phyloP scores from a whole-genome alignment of 2,888 invertebrate genomes.

The Anoplius nigerrimus region DNA sequence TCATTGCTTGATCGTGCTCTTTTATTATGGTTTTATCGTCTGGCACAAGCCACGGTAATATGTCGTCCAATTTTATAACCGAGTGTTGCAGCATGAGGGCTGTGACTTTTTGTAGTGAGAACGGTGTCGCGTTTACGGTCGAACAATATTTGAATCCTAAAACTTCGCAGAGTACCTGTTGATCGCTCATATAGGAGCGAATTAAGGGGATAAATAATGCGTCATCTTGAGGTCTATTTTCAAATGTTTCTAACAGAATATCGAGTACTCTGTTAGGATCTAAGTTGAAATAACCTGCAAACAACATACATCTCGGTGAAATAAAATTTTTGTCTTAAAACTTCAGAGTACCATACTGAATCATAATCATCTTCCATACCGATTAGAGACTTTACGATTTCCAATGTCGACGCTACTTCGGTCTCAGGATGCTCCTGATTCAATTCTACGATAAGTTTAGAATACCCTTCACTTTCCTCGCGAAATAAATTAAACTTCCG shows the following conservation, averaged over 20 bases:
- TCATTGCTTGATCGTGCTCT: conserved; percentile 88
- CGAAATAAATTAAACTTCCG: conserved; percentile 98
- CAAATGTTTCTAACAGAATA: conserved; percentile 97
- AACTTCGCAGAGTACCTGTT: conserved; percentile 92
- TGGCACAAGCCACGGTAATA: conserved; percentile 95
- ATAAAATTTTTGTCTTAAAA: conserved; percentile 8
- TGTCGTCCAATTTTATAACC: conserved; percentile 89
- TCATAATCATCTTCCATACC: conserved; percentile 78
- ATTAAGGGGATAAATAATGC: conserved; percentile 91
- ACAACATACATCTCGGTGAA: conserved; percentile 21
- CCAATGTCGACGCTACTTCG: conserved; percentile 82
- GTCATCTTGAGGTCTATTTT: conserved; percentile 87
- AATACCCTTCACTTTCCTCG: conserved; percentile 99
- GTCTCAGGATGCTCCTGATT: conserved; percentile 86
- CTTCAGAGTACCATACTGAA: background rate
- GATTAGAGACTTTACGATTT: conserved; percentile 95
- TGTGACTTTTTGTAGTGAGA: conserved; percentile 91
- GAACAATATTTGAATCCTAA: conserved; percentile 93
- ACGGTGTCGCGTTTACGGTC: conserved; percentile 81
- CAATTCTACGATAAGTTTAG: conserved; percentile 95
- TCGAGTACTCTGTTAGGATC: conserved; percentile 99
- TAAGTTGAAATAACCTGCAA: conserved; percentile 96
- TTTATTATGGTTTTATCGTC: conserved; percentile 88
- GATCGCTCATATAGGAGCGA: conserved; percentile 91
- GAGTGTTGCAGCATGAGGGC: conserved; percentile 92